Conservation (phyloP, 64 coral and sea anemone species). For the Stichodactyla helianthus region DNA sequence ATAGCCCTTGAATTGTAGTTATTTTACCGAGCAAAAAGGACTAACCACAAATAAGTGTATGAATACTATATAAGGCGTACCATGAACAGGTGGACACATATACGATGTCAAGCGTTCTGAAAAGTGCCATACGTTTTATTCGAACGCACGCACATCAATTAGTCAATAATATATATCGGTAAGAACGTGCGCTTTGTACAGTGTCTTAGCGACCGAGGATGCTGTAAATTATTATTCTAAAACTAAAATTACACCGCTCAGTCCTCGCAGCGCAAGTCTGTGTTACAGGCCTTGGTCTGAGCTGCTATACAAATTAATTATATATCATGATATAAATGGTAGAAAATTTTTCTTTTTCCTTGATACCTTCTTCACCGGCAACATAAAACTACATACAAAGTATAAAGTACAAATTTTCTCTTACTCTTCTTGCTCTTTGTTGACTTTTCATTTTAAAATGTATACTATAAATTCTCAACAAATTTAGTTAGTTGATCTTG, state of each 20-base stretch:
- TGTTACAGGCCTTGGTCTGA: constrained; percentile 15
- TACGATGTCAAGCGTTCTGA: constrained; percentile 63
- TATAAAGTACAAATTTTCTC: constrained; percentile 88
- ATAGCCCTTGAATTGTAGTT: not conserved
- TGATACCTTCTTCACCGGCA: constrained; percentile 77
- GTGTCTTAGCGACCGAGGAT: constrained; percentile 80
- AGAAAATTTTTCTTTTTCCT: constrained; percentile 92
- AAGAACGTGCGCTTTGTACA: constrained; percentile 99
- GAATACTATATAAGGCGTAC: constrained; percentile 15
- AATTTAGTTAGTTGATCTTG: constrained; percentile 99
- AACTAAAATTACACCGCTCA: constrained; percentile 89
- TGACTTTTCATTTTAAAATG: constrained; percentile 59
- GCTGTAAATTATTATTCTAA: constrained; percentile 96
- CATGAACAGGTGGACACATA: constrained; percentile 16
- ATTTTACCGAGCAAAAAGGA: constrained; percentile 15
- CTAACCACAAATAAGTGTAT: constrained; percentile 9
- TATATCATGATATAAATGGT: constrained; percentile 98
- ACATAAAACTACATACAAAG: constrained; percentile 99
- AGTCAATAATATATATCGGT: constrained; percentile 91
- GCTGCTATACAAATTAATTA: constrained; percentile 99
- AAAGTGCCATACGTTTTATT: constrained; percentile 97
- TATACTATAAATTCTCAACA: constrained; percentile 99
- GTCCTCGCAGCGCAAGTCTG: constrained; percentile 28
- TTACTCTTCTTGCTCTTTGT: constrained; percentile 47
- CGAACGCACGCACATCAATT: constrained; percentile 79